Evolutionary conservation across 1,140 invertebrate genomes (phyloP).

Genomic region (Atopsyche davidsoni): DNA sequence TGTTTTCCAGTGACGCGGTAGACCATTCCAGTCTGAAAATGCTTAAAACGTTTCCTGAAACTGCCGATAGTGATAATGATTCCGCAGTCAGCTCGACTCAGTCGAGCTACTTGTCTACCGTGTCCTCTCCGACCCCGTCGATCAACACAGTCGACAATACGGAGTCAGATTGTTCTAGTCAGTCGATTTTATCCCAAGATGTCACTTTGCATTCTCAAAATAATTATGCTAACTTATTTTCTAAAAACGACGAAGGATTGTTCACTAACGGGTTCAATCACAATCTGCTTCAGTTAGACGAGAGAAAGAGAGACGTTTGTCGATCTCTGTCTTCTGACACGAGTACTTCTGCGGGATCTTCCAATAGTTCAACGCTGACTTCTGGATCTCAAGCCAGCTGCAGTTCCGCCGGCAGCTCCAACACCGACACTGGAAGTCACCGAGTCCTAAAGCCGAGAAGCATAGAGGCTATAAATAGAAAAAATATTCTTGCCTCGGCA

Average conservation of each 20-base stretch:
- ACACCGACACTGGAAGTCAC: conserved; percentile 50
- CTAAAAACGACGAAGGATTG: conserved; percentile 8
- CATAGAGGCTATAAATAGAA: conserved; percentile 75
- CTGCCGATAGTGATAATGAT: conserved; percentile 78
- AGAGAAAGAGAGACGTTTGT: conserved; percentile 46
- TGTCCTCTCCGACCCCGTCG: conserved; percentile 57
- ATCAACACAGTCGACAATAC: conserved; percentile 43
- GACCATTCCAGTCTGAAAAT: conserved; percentile 26
- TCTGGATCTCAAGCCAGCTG: conserved; percentile 63
- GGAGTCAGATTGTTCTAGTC: conserved; percentile 41
- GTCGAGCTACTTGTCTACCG: conserved; percentile 62
- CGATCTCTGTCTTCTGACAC: conserved; percentile 57
- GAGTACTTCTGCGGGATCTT: conserved; percentile 55
- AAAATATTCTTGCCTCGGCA: conserved; percentile 81
- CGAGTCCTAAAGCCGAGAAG: conserved; percentile 69
- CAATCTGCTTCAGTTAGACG: conserved; percentile 33
- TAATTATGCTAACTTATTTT: conserved; percentile 19
- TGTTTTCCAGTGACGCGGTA: conserved; percentile 12
- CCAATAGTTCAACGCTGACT: conserved; percentile 57
- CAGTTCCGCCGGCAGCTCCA: conserved; percentile 56
- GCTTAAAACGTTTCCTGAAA: conserved; percentile 31
- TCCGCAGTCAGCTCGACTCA: conserved; percentile 76
- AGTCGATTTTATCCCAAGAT: conserved; percentile 21
- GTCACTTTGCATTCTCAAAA: conserved; percentile 33
- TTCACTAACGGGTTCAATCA: conserved; percentile 20